A percentile compares a stretch with the other conserved stretches of the same genome.
Conservation (phyloP, 2,888 invertebrate genomes). For the Lomographa bimaculata region DNA sequence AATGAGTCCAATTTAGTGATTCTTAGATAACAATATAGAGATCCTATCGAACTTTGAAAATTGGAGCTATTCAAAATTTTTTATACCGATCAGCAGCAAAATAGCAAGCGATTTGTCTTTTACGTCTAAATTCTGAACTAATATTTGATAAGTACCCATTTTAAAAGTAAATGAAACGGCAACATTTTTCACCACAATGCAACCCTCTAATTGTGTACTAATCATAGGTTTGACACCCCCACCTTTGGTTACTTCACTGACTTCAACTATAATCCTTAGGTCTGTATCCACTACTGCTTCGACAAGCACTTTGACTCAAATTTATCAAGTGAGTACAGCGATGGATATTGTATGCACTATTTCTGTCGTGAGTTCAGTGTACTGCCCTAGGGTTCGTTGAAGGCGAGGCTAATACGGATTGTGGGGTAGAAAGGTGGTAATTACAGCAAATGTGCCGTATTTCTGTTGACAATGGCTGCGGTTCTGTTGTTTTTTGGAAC, state of each 20-base stretch:
- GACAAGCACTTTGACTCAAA: neutral
- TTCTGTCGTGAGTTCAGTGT: conserved; percentile 12
- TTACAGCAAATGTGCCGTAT: conserved; percentile 74
- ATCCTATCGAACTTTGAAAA: conserved; percentile 34
- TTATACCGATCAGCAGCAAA: conserved; percentile 1
- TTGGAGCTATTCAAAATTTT: conserved; percentile 33
- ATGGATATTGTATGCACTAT: conserved; percentile 33
- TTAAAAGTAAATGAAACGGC: conserved; percentile 41
- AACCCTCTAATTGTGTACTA: conserved; percentile 72
- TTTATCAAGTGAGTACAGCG: conserved; percentile 22
- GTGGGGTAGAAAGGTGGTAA: conserved; percentile 66
- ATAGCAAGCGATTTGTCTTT: too few species aligned
- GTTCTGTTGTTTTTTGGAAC: conserved; percentile 26
- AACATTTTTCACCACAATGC: conserved; percentile 63
- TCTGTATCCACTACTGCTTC: conserved; percentile 37
- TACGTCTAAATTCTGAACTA: too few species aligned
- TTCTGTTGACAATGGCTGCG: conserved; percentile 62
- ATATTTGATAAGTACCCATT: conserved; percentile 32
- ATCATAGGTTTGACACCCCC: conserved; percentile 77
- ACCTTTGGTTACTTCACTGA: conserved; percentile 26
- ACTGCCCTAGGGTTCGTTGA: conserved; percentile 44
- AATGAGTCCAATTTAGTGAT: conserved; percentile 61
- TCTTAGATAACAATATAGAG: conserved; percentile 20
- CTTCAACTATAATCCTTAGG: neutral
- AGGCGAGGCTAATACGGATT: conserved; percentile 70